Conservation (phyloP, 1,140 invertebrate species). For the Cataglyphis hispanica region DNA sequence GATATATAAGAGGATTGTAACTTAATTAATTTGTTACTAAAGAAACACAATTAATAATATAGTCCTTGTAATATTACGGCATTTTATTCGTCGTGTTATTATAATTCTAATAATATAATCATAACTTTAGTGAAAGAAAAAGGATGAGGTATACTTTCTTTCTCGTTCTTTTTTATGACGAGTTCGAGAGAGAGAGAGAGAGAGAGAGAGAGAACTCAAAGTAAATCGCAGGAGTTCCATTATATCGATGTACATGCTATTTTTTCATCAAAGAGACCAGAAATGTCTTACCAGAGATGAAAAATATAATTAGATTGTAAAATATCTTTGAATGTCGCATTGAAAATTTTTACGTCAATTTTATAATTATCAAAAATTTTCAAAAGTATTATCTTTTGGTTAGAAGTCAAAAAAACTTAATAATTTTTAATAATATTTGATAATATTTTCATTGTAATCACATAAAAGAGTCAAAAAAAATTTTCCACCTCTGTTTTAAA, state of each 20-base stretch:
- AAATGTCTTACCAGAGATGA: conserved; percentile 18
- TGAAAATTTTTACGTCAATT: background rate
- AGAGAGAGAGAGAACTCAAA: background rate
- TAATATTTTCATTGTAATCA: no score
- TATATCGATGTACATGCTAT: background rate
- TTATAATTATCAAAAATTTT: background rate
- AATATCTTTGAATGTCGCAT: background rate
- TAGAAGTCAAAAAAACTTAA: no score
- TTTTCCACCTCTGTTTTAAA: no score
- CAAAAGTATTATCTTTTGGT: background rate
- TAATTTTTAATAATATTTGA: no score
- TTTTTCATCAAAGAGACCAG: background rate
- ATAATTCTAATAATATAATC: background rate
- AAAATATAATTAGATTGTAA: background rate
- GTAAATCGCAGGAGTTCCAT: background rate
- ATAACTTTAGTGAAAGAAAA: background rate
- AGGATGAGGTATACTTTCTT: background rate
- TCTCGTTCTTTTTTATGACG: background rate
- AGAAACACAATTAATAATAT: background rate
- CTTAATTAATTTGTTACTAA: background rate
- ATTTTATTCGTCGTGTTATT: background rate
- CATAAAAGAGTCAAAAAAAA: no score
- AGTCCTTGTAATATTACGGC: background rate
- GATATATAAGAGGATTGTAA: background rate
- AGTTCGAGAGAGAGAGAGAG: background rate